Base-by-base conservation (phyloP, 2,113 vertebrate genomes). In the Lophius piscatorius region DNA sequence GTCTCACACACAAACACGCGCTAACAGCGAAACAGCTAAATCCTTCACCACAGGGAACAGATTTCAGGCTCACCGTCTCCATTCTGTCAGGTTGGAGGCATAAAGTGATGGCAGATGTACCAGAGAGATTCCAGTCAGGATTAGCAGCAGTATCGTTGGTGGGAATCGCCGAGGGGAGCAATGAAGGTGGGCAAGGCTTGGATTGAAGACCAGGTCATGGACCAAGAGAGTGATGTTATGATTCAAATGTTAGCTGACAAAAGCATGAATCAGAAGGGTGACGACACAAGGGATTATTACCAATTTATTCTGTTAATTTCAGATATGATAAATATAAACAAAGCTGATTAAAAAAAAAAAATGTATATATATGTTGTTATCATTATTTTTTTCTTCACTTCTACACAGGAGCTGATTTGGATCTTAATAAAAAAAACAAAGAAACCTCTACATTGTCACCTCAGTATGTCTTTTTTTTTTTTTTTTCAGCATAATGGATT, bases 61-160 rank as follows among this genome's bases (percentile, higher is more conserved):
- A 82, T 78, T 82, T 84, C 65, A 68, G 58, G 57, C 75, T 79
- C 63, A 74, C 79, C 51, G 11, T 85, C 64, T 72, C 70, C 72
- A 81, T 81, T 76, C 75, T 83, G 78, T 70, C 68, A 73, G 73
- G 54, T 66, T 65, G 58, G 63, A 70, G 63, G 70, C 28, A 35
- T 70, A 69, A 79, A 69, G 66, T 48, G 51, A 70, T 80, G 63
- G 56, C 8, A 45, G 73, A 74, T 80, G 74, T 58, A 81, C 66
- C 35, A 14, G 62, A 78, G 73, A 61, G 58, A 78, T 83, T 61
- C 62, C 61, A 72, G 60, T 52, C 57, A 50, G 82, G 86, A 87
- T 90, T 85, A 87, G 72, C 72, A 70, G 57, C 68, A 74, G 75
- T 84, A 79, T 88, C 78, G 41, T 70, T 22, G 64, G 61, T 71